Base-by-base conservation (phyloP, 2,888 invertebrate genomes). In the Agrilus cyanescens region DNA sequence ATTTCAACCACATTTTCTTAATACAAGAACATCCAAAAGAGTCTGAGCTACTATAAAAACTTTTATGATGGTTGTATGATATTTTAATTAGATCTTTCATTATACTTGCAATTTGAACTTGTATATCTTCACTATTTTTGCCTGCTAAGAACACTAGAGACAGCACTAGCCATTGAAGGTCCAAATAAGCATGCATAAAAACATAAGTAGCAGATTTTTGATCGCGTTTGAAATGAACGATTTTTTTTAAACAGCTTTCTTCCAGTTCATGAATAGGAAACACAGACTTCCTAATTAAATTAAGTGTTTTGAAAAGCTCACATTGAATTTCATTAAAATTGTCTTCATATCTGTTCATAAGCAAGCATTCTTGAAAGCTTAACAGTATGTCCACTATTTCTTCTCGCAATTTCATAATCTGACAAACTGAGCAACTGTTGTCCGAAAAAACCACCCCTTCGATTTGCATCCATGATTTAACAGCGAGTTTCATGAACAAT, bases 21-120 rank as follows among this genome's bases (percentile, higher is more conserved):
- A 58, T 37, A 48, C 66, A 66, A 18, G 42, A 35, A 46, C 65
- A 65, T 14, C 49, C 18, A 48, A 58, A 56, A 12, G 52, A 48
- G 25, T 45, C 37, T n/a, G 33, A 38, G 10, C 41, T 20, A 30
- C 38, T 34, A 16, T 46, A 12, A 14, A 44, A 32, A 29, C 36
- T 13, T 10, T 44, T 42, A 18, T 50, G 34, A 41, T 48, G 50
- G n/a, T 47, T 44, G 45, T 50, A 53, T 30, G 53, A 50, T 33
- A 61, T 38, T n/a, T 37, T 37, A 15, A 60, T 45, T 12, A 62
- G 45, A 50, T 61, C 57, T n/a, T 42, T 50, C 32, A 62, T 51
- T 16, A 59, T 32, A 29, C 32, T 43, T 38, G 51, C 38, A 18
- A 56, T 37, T 4, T 25, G 25, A 13, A 45, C 48, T 8, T 44